These are phyloP conservation scores for Clunio marinus DNA, from an alignment of 2,888 invertebrate species.

Conservation along the genomic window DNA sequence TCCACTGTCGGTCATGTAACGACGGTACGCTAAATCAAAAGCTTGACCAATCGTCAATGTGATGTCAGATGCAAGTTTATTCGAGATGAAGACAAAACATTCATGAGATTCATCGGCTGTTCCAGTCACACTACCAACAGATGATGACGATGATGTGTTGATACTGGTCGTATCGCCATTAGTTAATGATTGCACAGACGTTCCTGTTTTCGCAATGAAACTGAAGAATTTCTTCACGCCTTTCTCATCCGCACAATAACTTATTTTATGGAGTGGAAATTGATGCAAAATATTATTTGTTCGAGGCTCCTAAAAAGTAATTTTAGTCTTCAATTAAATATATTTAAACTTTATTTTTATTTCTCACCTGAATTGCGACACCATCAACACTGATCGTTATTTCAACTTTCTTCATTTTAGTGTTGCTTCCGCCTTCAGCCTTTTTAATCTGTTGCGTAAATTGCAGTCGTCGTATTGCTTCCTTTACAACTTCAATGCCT, in stretches of 20 bases:
- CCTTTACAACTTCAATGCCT: slow-evolving; percentile 96
- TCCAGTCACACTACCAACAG: slow-evolving; percentile 44
- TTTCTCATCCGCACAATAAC: slow-evolving; percentile 98
- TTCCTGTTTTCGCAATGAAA: slow-evolving; percentile 52
- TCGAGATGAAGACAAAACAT: slow-evolving; percentile 96
- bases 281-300: slow-evolving; percentile 83
- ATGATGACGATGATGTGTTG: slow-evolving; percentile 37
- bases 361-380: slow-evolving; percentile 77
- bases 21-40: slow-evolving; percentile 93
- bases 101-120: slow-evolving; percentile 75
- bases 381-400: slow-evolving; percentile 97
- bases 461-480: slow-evolving; percentile 92
- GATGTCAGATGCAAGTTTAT: slow-evolving; percentile 95
- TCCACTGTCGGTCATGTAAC: slow-evolving; percentile 88
- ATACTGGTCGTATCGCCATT: slow-evolving; percentile 40
- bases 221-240: slow-evolving; percentile 92
- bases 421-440: slow-evolving; percentile 72
- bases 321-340: neutral
- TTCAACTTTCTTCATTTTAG: slow-evolving; percentile 87
- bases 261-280: slow-evolving; percentile 94
- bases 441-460: slow-evolving; percentile 90
- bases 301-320: slow-evolving; percentile 57
- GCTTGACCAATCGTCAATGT: slow-evolving; percentile 97
- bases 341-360: neutral
- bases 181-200: slow-evolving; percentile 39